phyloP scores from a whole-genome alignment of 2,888 invertebrate species.

The Lithophane socia region DNA sequence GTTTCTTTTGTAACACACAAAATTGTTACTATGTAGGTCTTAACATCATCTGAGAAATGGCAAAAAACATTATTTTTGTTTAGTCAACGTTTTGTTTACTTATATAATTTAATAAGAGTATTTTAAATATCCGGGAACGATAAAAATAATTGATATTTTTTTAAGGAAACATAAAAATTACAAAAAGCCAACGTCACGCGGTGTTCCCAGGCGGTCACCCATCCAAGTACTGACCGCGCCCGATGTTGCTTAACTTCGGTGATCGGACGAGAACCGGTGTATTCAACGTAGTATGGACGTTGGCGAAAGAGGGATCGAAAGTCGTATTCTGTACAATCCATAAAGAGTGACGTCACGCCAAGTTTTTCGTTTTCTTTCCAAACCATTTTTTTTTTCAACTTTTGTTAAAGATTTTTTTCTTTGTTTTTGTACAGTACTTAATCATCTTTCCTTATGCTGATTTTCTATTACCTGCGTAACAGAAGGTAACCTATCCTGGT shows the following conservation, averaged over 20 bases:
- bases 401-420: background rate
- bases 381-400: background rate
- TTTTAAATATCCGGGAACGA: background rate
- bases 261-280: slow-evolving; percentile 76
- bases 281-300: slow-evolving; percentile 86
- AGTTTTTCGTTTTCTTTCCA: background rate
- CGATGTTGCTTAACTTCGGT: slow-evolving; percentile 77
- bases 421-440: background rate
- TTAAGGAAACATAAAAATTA: background rate
- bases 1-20: slow-evolving; percentile 3
- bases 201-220: slow-evolving; percentile 85
- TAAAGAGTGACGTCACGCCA: background rate
- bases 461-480: background rate
- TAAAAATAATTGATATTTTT: background rate
- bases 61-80: background rate
- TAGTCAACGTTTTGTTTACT: background rate
- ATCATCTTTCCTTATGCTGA: background rate
- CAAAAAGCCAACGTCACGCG: slow-evolving; percentile 61
- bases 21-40: background rate
- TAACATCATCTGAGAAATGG: background rate
- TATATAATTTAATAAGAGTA: background rate
- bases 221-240: slow-evolving; percentile 84
- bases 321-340: background rate
- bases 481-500: background rate
- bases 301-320: slow-evolving; percentile 16